Evolutionary conservation across 2,888 invertebrate species (phyloP).

Genomic region (Harpagoxenus sublaevis): DNA sequence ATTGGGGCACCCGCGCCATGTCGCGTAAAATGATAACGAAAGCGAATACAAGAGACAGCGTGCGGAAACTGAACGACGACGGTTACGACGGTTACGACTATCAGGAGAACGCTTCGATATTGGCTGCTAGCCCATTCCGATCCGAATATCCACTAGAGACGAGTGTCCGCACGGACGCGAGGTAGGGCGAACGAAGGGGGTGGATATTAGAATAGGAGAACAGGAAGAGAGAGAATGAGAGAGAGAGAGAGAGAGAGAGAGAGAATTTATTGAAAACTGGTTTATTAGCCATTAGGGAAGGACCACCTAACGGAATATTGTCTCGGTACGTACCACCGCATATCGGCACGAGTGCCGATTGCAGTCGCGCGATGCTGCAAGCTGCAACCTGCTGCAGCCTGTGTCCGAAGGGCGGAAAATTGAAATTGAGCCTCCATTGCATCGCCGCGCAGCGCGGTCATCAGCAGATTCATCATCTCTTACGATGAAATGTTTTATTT

Average conservation of each 20-base stretch:
- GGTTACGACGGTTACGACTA: constrained; percentile 42
- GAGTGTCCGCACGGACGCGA: constrained; percentile 20
- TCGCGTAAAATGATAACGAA: constrained; percentile 48
- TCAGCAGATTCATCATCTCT: constrained; percentile 30
- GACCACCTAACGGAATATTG: constrained; percentile 68
- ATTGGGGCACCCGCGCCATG: background rate
- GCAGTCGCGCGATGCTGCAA: constrained; percentile 50
- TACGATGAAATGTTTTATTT: constrained; percentile 33
- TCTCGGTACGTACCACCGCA: constrained; percentile 60
- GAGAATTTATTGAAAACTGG: constrained; percentile 67
- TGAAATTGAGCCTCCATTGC: constrained; percentile 70
- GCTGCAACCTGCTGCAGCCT: constrained; percentile 71
- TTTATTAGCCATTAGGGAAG: constrained; percentile 72
- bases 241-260: constrained; percentile 7
- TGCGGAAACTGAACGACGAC: constrained; percentile 37
- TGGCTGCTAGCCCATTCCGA: constrained; percentile 57
- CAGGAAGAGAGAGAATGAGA: background rate
- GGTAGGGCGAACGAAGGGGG: background rate
- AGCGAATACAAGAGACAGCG: constrained; percentile 41
- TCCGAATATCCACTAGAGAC: constrained; percentile 62
- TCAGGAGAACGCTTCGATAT: constrained; percentile 55
- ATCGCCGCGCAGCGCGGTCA: constrained; percentile 13
- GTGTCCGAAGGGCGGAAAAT: constrained; percentile 75
- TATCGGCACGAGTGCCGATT: constrained; percentile 59
- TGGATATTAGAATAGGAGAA: constrained; percentile 64